Conservation (phyloP, 2,797 vertebrate genomes). For the Coracias cyanogaster region DNA sequence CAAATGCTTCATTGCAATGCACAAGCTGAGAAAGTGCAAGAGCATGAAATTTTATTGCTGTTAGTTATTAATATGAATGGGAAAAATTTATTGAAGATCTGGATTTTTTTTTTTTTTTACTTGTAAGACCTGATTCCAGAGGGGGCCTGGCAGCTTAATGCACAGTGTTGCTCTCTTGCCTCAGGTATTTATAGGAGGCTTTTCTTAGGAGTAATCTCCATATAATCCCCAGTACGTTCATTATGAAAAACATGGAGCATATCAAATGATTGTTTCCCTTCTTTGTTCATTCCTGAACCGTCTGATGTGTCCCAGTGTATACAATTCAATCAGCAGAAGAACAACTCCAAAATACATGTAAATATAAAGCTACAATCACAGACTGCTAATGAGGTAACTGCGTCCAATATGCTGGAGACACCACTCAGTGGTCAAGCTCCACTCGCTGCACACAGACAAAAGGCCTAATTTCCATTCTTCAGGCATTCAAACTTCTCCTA, state of each 20-base stretch:
- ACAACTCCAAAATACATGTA: neutral
- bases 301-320: neutral
- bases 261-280: neutral
- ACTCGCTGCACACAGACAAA: neutral
- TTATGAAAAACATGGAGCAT: neutral
- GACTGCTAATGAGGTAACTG: neutral
- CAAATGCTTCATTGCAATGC: neutral
- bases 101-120: neutral
- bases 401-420: neutral
- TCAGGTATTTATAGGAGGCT: neutral
- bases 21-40: neutral
- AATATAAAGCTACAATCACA: neutral
- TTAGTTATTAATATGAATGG: neutral
- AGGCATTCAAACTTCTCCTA: neutral
- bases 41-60: neutral
- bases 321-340: neutral
- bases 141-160: neutral
- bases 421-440: neutral
- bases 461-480: slow-evolving; percentile 16
- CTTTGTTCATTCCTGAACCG: neutral
- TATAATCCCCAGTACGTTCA: neutral
- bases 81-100: neutral
- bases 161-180: neutral
- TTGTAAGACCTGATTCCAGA: neutral
- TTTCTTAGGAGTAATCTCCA: neutral